A percentile compares a stretch with the other conserved stretches of the same genome.
Evolutionary conservation across 2,888 invertebrate species (phyloP).

Genomic region (Siphonodentalium dalli): DNA sequence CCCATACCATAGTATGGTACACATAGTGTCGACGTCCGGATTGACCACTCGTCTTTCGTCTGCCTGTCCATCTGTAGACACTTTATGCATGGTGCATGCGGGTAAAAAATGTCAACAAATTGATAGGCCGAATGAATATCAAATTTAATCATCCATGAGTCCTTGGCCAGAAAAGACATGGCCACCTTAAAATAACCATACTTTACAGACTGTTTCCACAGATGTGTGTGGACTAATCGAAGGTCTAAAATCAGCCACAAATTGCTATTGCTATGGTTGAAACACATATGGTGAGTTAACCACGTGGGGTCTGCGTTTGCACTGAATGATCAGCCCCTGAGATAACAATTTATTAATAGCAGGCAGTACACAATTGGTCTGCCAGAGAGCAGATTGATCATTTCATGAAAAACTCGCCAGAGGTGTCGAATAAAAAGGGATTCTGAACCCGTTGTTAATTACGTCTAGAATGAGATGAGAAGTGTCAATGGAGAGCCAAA

Average conservation of each 20-base stretch:
- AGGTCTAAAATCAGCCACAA: constrained; percentile 6
- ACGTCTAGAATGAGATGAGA: no score
- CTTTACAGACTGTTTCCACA: constrained; percentile 11
- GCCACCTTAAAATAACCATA: constrained; percentile 10
- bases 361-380: neutral
- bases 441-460: no score
- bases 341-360: constrained; percentile 2
- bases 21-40: no score
- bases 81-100: no score
- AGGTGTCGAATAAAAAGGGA: no score
- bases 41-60: no score
- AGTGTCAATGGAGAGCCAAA: no score
- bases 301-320: neutral
- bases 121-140: constrained; percentile 13
- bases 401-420: no score
- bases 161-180: neutral
- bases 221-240: constrained; percentile 1
- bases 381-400: neutral
- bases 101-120: constrained; percentile 8
- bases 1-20: no score
- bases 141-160: constrained; percentile 11
- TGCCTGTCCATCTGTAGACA: no score
- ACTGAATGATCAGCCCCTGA: constrained; percentile 3
- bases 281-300: constrained; percentile 8
- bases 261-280: constrained; percentile 1